phyloP scores from a whole-genome alignment of 1,140 invertebrate species.

The Papilio machaon region DNA sequence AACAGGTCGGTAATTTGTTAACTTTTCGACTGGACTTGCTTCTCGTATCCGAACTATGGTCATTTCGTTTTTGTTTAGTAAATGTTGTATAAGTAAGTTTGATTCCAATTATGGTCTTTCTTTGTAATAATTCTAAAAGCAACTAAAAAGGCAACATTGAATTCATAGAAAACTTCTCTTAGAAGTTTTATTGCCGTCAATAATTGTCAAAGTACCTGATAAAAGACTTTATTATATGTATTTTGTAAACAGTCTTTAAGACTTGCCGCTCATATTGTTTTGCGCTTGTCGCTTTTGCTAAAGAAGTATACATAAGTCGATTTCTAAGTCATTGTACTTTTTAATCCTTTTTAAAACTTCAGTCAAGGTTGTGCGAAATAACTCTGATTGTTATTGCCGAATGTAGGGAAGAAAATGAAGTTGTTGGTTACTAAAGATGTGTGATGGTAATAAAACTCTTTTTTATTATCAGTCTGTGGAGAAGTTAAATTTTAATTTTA shows the following conservation, averaged over 20 bases:
- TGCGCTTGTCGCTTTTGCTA: constrained; percentile 41
- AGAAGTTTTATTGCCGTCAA: constrained; percentile 24
- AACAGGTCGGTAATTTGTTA: too few relatives aligned
- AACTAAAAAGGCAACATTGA: constrained; percentile 7
- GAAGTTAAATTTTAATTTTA: too few relatives aligned
- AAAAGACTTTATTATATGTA: constrained; percentile 23
- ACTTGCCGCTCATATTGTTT: constrained; percentile 33
- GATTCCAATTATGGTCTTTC: neutral
- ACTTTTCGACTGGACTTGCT: neutral
- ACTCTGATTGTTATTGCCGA: constrained; percentile 52
- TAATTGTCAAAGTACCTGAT: constrained; percentile 34
- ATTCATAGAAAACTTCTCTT: neutral
- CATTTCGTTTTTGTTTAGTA: neutral
- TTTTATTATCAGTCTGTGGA: too few relatives aligned
- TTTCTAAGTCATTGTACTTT: constrained; percentile 43
- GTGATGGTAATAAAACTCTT: neutral
- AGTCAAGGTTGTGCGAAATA: constrained; percentile 43
- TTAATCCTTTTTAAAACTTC: constrained; percentile 46
- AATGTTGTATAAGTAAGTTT: neutral
- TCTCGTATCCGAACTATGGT: neutral
- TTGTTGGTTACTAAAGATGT: constrained; percentile 32
- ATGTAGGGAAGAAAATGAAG: too few relatives aligned
- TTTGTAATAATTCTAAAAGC: constrained; percentile 6
- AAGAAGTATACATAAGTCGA: constrained; percentile 49
- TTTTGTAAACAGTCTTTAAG: constrained; percentile 29